Evolutionary conservation across 2,888 invertebrate genomes (phyloP).

Genomic region (Dicyrtomina minuta): DNA sequence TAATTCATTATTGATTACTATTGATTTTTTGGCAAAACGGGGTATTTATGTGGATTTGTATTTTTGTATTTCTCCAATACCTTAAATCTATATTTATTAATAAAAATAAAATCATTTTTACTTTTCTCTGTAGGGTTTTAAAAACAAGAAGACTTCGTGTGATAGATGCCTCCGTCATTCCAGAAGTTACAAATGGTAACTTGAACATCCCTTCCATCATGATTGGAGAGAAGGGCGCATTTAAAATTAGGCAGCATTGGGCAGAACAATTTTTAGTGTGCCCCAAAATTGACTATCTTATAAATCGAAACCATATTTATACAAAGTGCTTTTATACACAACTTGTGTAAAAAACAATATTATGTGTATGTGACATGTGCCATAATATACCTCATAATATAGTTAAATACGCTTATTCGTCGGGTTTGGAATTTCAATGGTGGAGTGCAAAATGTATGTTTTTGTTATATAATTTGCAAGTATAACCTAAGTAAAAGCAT

Average conservation of each 20-base stretch:
- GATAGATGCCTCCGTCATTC: constrained; percentile 29
- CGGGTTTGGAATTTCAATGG: too few species aligned
- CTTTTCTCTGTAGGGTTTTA: constrained; percentile 27
- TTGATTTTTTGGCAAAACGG: too few species aligned
- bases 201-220: constrained; percentile 29
- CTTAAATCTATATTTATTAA: too few species aligned
- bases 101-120: background rate
- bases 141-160: constrained; percentile 26
- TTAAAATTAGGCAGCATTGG: constrained; percentile 26
- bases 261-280: constrained; percentile 21
- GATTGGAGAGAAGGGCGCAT: constrained; percentile 30
- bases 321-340: constrained; percentile 16
- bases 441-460: too few species aligned
- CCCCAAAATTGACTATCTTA: background rate
- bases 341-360: background rate
- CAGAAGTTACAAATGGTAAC: constrained; percentile 32
- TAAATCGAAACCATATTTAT: background rate
- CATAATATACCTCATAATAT: too few species aligned
- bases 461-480: too few species aligned
- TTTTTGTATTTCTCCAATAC: too few species aligned
- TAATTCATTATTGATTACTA: too few species aligned
- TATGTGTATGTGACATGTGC: background rate
- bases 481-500: too few species aligned
- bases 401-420: too few species aligned
- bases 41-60: too few species aligned